Conservation (phyloP, 2,888 invertebrate genomes). For the Zygogramma bicolorata region DNA sequence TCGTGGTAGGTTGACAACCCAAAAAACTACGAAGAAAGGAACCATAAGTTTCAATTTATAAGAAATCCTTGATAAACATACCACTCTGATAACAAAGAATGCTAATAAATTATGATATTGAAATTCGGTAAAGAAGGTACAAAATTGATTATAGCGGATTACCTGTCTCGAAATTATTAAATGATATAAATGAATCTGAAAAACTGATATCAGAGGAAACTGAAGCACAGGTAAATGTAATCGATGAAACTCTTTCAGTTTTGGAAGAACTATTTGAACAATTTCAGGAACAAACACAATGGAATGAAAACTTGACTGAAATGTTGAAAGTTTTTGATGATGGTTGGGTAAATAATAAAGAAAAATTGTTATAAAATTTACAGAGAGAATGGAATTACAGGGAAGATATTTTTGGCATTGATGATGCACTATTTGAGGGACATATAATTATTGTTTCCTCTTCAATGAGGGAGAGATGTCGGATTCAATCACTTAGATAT, state of each 20-base stretch:
- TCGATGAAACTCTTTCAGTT: background rate
- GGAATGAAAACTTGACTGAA: no score
- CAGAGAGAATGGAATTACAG: background rate
- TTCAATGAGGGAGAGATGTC: conserved; percentile 8
- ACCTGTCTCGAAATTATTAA: conserved; percentile 39
- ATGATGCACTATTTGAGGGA: conserved; percentile 6
- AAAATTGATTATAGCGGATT: conserved; percentile 44
- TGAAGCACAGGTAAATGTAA: conserved; percentile 17
- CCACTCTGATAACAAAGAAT: conserved; percentile 45
- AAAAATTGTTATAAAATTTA: background rate
- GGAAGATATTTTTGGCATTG: conserved; percentile 6
- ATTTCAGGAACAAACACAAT: no score
- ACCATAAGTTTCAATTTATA: conserved; percentile 45
- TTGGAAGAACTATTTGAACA: background rate
- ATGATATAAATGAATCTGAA: conserved; percentile 9
- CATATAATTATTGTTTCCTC: conserved; percentile 1
- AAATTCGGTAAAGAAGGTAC: conserved; percentile 44
- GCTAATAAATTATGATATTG: conserved; percentile 42
- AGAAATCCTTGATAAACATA: conserved; percentile 34
- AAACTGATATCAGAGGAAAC: conserved; percentile 6
- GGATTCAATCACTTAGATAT: conserved; percentile 15
- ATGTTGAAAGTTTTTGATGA: no score
- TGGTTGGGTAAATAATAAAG: conserved; percentile 8
- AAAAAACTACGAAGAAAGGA: no score
- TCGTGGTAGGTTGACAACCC: no score